phyloP scores from a whole-genome alignment of 2,888 invertebrate genomes.

The Cephus sareptanus region DNA sequence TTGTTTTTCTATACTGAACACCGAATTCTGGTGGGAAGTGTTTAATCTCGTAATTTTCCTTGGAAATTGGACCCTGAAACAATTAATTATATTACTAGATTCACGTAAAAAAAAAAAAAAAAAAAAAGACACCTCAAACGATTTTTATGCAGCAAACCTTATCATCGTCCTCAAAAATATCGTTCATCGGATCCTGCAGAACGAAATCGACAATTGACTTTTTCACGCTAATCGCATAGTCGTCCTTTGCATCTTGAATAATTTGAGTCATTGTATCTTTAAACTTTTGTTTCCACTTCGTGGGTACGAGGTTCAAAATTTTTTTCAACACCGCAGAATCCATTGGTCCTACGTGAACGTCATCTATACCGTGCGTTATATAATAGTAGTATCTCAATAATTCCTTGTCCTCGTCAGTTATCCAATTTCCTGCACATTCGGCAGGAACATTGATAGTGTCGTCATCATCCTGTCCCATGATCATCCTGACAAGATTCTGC shows the following conservation, averaged over 20 bases:
- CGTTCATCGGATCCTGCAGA: conserved; percentile 76
- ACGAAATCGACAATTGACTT: conserved; percentile 94
- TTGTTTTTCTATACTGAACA: conserved; percentile 52
- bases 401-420: conserved; percentile 73
- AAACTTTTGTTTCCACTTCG: conserved; percentile 72
- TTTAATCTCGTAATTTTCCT: conserved; percentile 36
- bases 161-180: conserved; percentile 18
- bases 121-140: no score
- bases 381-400: conserved; percentile 89
- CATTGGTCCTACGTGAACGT: conserved; percentile 87
- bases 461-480: conserved; percentile 66
- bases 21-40: conserved; percentile 35
- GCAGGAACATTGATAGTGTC: conserved; percentile 13
- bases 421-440: conserved; percentile 12
- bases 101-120: neutral
- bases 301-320: conserved; percentile 75
- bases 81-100: conserved; percentile 4
- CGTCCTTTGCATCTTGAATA: conserved; percentile 84
- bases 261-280: conserved; percentile 71
- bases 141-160: conserved; percentile 20
- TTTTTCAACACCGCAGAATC: conserved; percentile 77
- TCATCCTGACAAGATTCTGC: conserved; percentile 79
- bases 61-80: conserved; percentile 27
- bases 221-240: conserved; percentile 89
- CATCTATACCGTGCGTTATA: conserved; percentile 90